These are phyloP conservation scores for Thecocarcelia acutangulata DNA, from an alignment of 2,888 invertebrate genomes.

Conservation along the genomic window DNA sequence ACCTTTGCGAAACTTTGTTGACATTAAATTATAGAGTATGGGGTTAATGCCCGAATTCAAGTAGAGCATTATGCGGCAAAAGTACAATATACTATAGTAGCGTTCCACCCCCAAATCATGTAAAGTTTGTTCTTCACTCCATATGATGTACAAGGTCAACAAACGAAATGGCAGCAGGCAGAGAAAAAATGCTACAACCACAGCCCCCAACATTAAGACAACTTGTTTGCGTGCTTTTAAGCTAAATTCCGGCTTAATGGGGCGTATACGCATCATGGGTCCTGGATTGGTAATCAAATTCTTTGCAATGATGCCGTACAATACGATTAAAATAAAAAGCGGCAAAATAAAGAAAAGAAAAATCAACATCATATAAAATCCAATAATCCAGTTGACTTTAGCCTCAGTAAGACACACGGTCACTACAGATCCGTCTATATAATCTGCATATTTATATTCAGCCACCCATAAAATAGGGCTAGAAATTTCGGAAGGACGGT, in stretches of 20 bases:
- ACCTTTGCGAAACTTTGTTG: slow-evolving; percentile 92
- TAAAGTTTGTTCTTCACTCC: slow-evolving; percentile 87
- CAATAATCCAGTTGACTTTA: slow-evolving; percentile 88
- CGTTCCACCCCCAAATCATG: slow-evolving; percentile 87
- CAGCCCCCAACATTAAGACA: slow-evolving; percentile 92
- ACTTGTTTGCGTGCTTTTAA: slow-evolving; percentile 91
- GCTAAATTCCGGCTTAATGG: slow-evolving; percentile 88
- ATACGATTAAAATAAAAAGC: slow-evolving; percentile 88
- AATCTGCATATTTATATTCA: slow-evolving; percentile 86
- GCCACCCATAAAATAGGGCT: slow-evolving; percentile 90
- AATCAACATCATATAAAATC: slow-evolving; percentile 90
- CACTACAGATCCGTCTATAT: slow-evolving; percentile 87
- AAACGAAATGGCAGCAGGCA: slow-evolving; percentile 93
- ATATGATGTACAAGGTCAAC: slow-evolving; percentile 91
- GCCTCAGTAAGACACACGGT: slow-evolving; percentile 91
- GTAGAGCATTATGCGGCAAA: slow-evolving; percentile 92
- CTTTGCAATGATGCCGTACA: slow-evolving; percentile 92
- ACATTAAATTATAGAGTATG: slow-evolving; percentile 95
- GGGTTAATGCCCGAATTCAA: slow-evolving; percentile 95
- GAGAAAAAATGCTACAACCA: slow-evolving; percentile 92
- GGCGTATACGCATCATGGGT: slow-evolving; percentile 85
- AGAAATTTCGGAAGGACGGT: slow-evolving; percentile 80
- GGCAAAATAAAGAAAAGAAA: slow-evolving; percentile 91
- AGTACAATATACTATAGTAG: slow-evolving; percentile 91
- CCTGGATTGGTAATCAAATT: slow-evolving; percentile 88